phyloP scores from a whole-genome alignment of 2,113 vertebrate genomes.

The Sinocyclocheilus maitianheensis region DNA sequence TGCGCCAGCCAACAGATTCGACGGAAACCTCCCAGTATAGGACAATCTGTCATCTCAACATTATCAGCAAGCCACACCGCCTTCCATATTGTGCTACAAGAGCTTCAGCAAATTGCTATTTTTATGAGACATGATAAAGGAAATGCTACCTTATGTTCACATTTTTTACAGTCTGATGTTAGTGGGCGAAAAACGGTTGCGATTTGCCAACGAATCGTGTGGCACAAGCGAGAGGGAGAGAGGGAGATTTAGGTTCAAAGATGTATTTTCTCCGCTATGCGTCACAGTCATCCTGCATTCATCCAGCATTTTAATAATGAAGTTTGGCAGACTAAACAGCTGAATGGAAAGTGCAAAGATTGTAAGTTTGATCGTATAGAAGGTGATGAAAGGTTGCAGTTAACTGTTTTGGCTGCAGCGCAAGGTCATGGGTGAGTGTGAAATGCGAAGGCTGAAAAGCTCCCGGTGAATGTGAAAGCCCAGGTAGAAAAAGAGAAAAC shows the following conservation, averaged over 20 bases:
- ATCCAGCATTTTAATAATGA: neutral
- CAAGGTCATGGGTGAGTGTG: slow-evolving; percentile 10
- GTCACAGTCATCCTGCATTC: slow-evolving; percentile 4
- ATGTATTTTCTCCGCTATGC: slow-evolving; percentile 16
- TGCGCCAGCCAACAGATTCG: slow-evolving; percentile 75
- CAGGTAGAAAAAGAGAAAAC: slow-evolving; percentile 35
- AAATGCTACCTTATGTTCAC: slow-evolving; percentile 93
- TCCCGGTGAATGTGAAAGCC: neutral
- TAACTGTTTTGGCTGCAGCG: neutral
- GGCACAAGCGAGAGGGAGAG: neutral
- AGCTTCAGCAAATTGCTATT: slow-evolving; percentile 95
- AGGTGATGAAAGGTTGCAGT: slow-evolving; percentile 1
- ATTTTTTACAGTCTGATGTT: slow-evolving; percentile 86
- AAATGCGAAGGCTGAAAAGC: neutral
- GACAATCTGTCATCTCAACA: slow-evolving; percentile 93
- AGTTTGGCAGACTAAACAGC: slow-evolving; percentile 12
- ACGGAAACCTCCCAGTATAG: slow-evolving; percentile 87
- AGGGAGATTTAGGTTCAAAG: slow-evolving; percentile 33
- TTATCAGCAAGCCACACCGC: slow-evolving; percentile 92
- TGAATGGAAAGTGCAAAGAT: neutral
- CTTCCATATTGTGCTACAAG: slow-evolving; percentile 93
- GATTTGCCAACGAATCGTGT: slow-evolving; percentile 55
- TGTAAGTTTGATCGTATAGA: neutral
- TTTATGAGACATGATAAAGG: slow-evolving; percentile 97
- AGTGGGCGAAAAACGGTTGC: slow-evolving; percentile 70